Evolutionary conservation across 1,140 invertebrate species (phyloP).

Genomic region (Pantala flavescens): DNA sequence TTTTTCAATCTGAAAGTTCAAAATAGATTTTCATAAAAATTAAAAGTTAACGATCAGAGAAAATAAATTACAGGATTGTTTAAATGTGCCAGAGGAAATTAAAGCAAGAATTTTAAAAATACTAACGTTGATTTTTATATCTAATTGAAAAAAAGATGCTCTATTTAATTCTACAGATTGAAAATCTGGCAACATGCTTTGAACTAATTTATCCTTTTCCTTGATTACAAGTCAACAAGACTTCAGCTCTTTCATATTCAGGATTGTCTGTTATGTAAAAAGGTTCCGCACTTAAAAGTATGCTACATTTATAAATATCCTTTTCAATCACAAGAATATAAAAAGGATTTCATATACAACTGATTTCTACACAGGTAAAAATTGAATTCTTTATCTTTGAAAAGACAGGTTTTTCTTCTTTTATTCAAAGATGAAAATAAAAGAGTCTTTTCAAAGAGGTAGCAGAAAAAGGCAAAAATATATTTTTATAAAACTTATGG

Average conservation of each 20-base stretch:
- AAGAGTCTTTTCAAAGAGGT: background rate
- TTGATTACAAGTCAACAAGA: background rate
- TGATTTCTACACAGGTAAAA: background rate
- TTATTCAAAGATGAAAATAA: background rate
- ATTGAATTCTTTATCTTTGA: constrained; percentile 1
- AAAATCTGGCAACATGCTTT: background rate
- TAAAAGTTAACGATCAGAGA: no score
- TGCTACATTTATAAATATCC: constrained; percentile 7
- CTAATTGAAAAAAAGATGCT: background rate
- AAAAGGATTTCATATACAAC: constrained; percentile 7
- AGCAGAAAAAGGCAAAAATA: constrained; percentile 1
- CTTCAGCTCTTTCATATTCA: background rate
- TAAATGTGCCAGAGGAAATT: no score
- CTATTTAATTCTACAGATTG: background rate
- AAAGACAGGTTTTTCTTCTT: background rate
- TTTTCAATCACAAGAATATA: background rate
- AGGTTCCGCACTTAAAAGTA: constrained; percentile 1
- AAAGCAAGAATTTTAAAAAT: no score
- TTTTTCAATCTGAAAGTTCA: background rate
- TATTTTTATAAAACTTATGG: background rate
- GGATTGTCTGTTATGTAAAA: constrained; percentile 6
- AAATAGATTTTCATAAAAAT: no score
- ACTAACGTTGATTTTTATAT: no score
- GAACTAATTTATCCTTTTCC: background rate
- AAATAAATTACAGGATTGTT: no score